Evolutionary conservation across 2,888 invertebrate genomes (phyloP).

Genomic region (Belgica antarctica): DNA sequence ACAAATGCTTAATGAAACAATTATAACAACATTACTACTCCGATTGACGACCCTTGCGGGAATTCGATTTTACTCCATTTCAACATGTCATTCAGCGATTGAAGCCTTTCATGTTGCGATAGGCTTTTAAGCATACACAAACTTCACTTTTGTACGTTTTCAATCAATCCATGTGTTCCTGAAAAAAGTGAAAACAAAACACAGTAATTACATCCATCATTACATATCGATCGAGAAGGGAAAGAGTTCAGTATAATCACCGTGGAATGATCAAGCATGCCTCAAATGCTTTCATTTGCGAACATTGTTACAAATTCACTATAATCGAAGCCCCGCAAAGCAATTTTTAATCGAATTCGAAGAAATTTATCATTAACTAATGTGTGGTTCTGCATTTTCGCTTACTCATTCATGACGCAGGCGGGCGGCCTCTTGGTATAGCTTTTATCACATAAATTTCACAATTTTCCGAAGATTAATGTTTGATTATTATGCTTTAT

Average conservation of each 20-base stretch:
- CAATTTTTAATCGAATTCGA: constrained; percentile 9
- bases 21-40: background rate
- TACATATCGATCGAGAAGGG: constrained; percentile 1
- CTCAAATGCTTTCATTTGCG: background rate
- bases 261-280: no score
- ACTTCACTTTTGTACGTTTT: no score
- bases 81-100: background rate
- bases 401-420: no score
- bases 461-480: no score
- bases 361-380: no score
- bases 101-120: background rate
- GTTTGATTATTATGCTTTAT: no score
- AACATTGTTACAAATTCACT: no score
- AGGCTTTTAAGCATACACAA: no score
- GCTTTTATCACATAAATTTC: no score
- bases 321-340: background rate
- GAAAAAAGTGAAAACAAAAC: background rate
- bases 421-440: no score
- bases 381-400: no score
- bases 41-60: background rate
- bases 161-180: no score
- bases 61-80: background rate
- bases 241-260: background rate
- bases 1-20: background rate
- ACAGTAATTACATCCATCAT: constrained; percentile 3